Conservation (phyloP, 2,888 invertebrate genomes). For the Micoletzkya japonica region DNA sequence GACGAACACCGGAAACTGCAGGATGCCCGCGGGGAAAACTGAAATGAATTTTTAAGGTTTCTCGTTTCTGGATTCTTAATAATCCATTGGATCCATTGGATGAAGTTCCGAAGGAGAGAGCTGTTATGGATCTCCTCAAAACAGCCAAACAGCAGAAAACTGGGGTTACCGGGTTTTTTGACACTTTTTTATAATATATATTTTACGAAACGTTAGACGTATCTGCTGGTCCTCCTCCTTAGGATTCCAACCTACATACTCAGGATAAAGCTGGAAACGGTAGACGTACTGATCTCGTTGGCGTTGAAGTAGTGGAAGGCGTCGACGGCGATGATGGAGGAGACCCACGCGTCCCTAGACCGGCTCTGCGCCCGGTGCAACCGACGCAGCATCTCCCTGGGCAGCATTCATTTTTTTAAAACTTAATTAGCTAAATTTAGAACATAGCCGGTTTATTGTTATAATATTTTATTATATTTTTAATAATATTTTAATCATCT, state of each 20-base stretch:
- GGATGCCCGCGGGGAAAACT: constrained; percentile 58
- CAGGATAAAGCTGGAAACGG: no score
- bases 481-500: neutral
- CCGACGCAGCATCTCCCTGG: constrained; percentile 36
- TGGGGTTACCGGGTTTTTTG: no score
- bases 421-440: neutral
- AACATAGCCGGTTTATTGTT: neutral
- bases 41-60: constrained; percentile 28
- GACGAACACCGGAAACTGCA: constrained; percentile 56
- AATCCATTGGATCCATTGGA: no score
- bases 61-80: no score
- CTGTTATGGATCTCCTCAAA: no score
- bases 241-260: no score
- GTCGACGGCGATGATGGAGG: constrained; percentile 50
- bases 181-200: no score
- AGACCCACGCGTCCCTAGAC: constrained; percentile 44
- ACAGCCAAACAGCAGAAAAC: no score
- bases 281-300: constrained; percentile 47
- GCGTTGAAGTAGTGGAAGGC: constrained; percentile 54
- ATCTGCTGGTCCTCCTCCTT: no score
- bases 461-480: neutral
- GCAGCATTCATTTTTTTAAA: neutral
- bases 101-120: no score
- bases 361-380: constrained; percentile 32
- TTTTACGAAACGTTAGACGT: no score